phyloP scores from a whole-genome alignment of 2,113 vertebrate genomes.

The Hiodon alosoides region DNA sequence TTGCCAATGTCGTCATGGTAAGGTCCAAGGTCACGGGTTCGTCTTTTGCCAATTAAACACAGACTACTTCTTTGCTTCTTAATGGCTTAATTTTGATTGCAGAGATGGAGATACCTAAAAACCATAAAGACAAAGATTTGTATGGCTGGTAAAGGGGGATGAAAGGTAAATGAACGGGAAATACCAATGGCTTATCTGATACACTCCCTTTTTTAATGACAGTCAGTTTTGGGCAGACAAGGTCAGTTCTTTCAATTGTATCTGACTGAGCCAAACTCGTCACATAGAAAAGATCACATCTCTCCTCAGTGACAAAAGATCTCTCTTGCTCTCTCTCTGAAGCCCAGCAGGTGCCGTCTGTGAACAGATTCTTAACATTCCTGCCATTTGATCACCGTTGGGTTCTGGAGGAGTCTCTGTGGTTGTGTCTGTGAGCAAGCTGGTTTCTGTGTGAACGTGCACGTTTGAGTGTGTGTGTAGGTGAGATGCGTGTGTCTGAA shows the following conservation, averaged over 20 bases:
- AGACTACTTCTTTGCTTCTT: too few relatives aligned
- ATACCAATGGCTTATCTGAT: too few relatives aligned
- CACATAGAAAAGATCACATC: not conserved
- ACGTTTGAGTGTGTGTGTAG: not conserved
- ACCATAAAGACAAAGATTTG: too few relatives aligned
- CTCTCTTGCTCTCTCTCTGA: not conserved
- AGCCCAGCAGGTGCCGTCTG: conserved; percentile 36
- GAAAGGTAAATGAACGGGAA: not conserved
- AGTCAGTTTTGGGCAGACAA: not conserved
- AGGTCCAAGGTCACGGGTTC: not conserved
- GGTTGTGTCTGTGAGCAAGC: too few relatives aligned
- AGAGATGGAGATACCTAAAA: too few relatives aligned
- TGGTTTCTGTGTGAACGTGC: not conserved
- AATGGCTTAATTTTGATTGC: too few relatives aligned
- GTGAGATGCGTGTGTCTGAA: not conserved
- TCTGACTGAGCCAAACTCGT: too few relatives aligned
- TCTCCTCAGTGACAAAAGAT: conserved; percentile 25
- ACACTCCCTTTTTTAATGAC: too few relatives aligned
- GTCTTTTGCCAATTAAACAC: too few relatives aligned
- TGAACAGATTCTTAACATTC: conserved; percentile 48
- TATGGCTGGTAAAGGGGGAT: not conserved
- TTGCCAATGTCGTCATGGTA: conserved; percentile 98
- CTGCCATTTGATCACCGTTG: conserved; percentile 18
- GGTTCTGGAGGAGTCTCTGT: not conserved
- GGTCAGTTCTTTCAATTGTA: too few relatives aligned